Conservation (phyloP, 2,888 invertebrate genomes). For the Cremastinae sp. region DNA sequence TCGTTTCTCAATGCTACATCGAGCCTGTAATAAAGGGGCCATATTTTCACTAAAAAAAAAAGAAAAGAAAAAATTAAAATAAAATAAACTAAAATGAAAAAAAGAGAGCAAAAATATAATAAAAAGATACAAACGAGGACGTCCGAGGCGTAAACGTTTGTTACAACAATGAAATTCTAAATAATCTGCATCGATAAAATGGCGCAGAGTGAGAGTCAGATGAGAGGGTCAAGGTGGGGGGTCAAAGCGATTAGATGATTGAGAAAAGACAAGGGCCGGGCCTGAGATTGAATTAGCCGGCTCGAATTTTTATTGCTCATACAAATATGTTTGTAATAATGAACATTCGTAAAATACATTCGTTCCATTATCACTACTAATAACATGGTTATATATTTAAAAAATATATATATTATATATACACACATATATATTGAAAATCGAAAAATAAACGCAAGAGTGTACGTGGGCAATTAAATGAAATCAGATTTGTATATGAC, state of each 20-base stretch:
- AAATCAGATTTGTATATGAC: conserved; percentile 64
- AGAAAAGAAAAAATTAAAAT: conserved; percentile 55
- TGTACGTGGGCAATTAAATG: conserved; percentile 49
- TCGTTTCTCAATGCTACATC: conserved; percentile 71
- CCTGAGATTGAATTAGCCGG: conserved; percentile 65
- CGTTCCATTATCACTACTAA: conserved; percentile 67
- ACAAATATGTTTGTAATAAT: conserved; percentile 77
- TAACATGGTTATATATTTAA: conserved; percentile 56
- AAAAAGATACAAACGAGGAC: conserved; percentile 63
- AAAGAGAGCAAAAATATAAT: conserved; percentile 37
- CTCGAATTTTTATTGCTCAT: conserved; percentile 77
- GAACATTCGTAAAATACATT: conserved; percentile 69
- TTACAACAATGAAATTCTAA: conserved; percentile 77
- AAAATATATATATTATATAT: conserved; percentile 48
- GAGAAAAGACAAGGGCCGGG: conserved; percentile 34
- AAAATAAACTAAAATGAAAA: conserved; percentile 47
- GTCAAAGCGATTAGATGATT: conserved; percentile 57
- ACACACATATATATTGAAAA: conserved; percentile 60
- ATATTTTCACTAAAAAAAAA: conserved; percentile 76
- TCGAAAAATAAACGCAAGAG: conserved; percentile 60
- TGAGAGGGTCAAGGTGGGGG: conserved; percentile 40
- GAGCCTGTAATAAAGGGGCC: conserved; percentile 79
- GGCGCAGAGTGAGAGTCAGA: conserved; percentile 68
- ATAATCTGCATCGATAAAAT: conserved; percentile 75
- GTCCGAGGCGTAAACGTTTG: conserved; percentile 61